Conservation (phyloP, 2,797 vertebrate genomes). For the Acrossocheilus fasciatus region DNA sequence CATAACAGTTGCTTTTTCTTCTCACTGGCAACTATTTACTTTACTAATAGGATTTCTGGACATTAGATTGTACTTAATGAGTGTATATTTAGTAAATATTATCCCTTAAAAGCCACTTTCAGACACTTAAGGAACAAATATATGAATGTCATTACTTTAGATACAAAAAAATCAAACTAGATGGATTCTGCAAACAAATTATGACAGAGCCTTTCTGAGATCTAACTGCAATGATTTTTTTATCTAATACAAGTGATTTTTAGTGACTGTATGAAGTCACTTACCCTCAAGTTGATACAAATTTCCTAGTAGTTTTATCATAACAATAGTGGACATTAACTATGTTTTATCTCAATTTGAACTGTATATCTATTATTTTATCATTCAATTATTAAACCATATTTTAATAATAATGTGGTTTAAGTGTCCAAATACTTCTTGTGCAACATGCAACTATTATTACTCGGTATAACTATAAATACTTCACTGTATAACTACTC, state of each 20-base stretch:
- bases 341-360: not conserved
- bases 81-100: not conserved
- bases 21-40: not conserved
- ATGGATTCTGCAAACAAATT: not conserved
- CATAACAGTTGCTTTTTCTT: not conserved
- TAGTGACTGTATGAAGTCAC: not conserved
- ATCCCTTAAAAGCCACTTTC: not conserved
- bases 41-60: not conserved
- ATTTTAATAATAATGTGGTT: not conserved
- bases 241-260: not conserved
- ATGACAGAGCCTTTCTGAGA: not conserved
- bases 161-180: not conserved
- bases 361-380: not conserved
- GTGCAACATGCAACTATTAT: not conserved
- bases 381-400: not conserved
- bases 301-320: too few relatives aligned
- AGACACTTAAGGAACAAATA: not conserved
- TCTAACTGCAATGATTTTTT: not conserved
- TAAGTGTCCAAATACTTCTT: not conserved
- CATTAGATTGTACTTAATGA: conserved; percentile 8
- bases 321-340: not conserved
- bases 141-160: not conserved
- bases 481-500: not conserved
- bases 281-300: not conserved
- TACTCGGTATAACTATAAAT: not conserved